Percentiles rank a stretch among this genome's conserved stretches.
phyloP scores from a whole-genome alignment of 2,113 vertebrate genomes.

The Gobiocypris rarus region DNA sequence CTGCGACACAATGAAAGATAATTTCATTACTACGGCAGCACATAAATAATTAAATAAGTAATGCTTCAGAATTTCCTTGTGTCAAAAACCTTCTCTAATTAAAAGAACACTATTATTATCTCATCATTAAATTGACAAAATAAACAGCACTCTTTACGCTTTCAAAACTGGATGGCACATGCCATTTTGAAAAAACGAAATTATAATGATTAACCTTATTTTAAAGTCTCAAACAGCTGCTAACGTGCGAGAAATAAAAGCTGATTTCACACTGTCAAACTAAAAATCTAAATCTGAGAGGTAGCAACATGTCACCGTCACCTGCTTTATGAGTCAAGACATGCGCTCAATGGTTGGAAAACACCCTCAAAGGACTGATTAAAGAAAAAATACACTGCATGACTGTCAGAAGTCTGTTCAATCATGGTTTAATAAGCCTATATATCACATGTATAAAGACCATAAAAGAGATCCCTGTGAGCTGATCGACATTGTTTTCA shows the following conservation, averaged over 20 bases:
- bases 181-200: background rate
- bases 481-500: slow-evolving; percentile 33
- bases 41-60: slow-evolving; percentile 23
- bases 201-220: background rate
- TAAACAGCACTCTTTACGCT: slow-evolving; percentile 28
- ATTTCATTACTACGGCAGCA: slow-evolving; percentile 9
- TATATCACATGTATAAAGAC: slow-evolving; percentile 39
- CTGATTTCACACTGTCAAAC: background rate
- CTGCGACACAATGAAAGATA: background rate
- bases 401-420: slow-evolving; percentile 13
- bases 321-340: background rate
- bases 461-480: slow-evolving; percentile 35
- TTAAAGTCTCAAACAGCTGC: background rate
- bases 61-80: background rate
- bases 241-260: background rate
- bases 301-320: background rate
- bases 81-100: slow-evolving; percentile 25
- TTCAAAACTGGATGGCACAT: slow-evolving; percentile 18
- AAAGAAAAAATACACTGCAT: background rate
- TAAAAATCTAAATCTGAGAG: slow-evolving; percentile 7
- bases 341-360: background rate
- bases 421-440: slow-evolving; percentile 20
- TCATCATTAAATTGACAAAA: slow-evolving; percentile 26
- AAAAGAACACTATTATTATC: slow-evolving; percentile 25
- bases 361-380: background rate